A percentile compares a stretch with the other conserved stretches of the same genome.
phyloP scores from a whole-genome alignment of 2,113 vertebrate genomes.

The Ptychochromis oligacanthus region DNA sequence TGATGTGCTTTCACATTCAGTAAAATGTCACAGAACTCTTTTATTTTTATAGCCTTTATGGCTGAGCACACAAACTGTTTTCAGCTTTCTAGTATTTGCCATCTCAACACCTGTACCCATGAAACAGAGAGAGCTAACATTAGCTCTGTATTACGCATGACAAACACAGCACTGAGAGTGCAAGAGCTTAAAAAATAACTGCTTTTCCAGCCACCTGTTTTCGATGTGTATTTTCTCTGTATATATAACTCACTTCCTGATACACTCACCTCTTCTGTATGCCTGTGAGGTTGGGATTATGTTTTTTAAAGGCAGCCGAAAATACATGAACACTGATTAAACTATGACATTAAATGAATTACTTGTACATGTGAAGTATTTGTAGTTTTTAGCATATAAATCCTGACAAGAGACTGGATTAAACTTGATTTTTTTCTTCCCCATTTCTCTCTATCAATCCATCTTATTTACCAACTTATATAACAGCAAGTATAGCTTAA shows the following conservation, averaged over 20 bases:
- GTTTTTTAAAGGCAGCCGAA: not conserved
- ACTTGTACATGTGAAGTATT: not conserved
- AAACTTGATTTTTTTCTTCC: accelerated
- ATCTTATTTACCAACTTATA: not conserved
- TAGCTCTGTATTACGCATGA: not conserved
- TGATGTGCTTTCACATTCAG: not conserved
- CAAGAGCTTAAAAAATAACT: not conserved
- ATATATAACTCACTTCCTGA: not conserved
- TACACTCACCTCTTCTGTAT: not conserved
- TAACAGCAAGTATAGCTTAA: not conserved
- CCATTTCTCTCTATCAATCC: too few species aligned
- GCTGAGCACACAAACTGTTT: not conserved
- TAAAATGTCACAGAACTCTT: not conserved
- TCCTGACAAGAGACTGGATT: not conserved
- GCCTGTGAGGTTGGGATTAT: not conserved
- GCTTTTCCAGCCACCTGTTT: not conserved
- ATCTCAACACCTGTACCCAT: not conserved
- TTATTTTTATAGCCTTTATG: not conserved
- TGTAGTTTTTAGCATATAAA: accelerated
- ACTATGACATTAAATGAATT: not conserved
- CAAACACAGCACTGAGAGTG: not conserved
- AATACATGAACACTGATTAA: not conserved
- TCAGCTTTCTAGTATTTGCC: not conserved
- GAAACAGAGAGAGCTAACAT: not conserved
- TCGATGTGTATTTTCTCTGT: not conserved